Percentiles rank a stretch among this genome's conserved stretches.
phyloP scores from a whole-genome alignment of 1,140 invertebrate genomes.

The Papilio machaon region DNA sequence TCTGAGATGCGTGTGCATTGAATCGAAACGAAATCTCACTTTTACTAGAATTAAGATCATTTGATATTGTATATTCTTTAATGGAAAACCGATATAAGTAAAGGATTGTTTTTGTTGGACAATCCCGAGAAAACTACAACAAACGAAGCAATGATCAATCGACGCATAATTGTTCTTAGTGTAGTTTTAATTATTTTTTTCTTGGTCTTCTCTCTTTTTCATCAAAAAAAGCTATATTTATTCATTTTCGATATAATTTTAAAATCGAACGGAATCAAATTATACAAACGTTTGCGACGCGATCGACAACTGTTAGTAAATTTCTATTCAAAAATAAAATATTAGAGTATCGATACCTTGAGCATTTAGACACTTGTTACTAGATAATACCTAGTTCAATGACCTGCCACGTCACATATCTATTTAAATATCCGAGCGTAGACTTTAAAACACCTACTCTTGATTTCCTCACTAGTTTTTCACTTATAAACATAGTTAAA shows the following conservation, averaged over 20 bases:
- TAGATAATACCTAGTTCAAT: slow-evolving; percentile 10
- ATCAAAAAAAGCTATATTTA: no score
- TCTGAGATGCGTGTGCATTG: background rate
- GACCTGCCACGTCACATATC: slow-evolving; percentile 8
- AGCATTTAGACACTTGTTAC: background rate
- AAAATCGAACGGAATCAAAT: no score
- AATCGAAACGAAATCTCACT: background rate
- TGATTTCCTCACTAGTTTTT: slow-evolving; percentile 6
- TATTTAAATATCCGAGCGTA: slow-evolving; percentile 18
- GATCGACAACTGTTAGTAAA: no score
- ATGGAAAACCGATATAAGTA: no score
- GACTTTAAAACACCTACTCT: slow-evolving; percentile 16
- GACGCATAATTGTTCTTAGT: background rate
- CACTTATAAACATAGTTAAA: background rate
- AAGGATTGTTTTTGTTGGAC: background rate
- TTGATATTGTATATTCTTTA: background rate
- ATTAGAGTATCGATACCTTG: background rate
- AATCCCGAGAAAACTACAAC: background rate
- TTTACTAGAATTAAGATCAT: background rate
- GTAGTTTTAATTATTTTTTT: background rate
- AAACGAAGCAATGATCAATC: background rate
- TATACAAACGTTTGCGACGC: no score
- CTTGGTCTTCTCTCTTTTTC: no score
- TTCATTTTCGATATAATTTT: no score
- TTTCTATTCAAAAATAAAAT: background rate